Percentiles rank a stretch among this genome's conserved stretches.
These are phyloP conservation scores for Noctua fimbriata DNA, from an alignment of 2,888 invertebrate genomes.

Conservation along the genomic window DNA sequence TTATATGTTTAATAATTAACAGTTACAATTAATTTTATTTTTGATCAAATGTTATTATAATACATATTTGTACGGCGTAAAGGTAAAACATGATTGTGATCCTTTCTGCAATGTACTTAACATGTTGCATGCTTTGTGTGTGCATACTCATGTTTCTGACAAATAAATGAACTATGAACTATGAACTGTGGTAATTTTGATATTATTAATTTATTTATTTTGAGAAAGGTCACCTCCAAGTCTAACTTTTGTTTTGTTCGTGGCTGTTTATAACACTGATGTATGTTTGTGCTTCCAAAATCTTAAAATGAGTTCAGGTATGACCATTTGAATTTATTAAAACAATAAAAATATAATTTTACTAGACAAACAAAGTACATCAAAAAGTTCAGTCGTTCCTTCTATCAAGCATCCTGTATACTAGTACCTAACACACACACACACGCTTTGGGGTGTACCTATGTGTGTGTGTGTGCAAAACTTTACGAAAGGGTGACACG, in stretches of 20 bases:
- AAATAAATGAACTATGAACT: too few species aligned
- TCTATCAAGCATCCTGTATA: not conserved
- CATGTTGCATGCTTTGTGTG: too few species aligned
- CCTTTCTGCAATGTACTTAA: too few species aligned
- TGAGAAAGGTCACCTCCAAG: not conserved
- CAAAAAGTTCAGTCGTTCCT: not conserved
- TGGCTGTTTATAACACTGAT: not conserved
- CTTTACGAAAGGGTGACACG: slow-evolving; percentile 28
- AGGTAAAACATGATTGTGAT: too few species aligned
- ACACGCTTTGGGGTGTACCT: not conserved
- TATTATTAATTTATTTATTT: not conserved
- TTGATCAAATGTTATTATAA: too few species aligned
- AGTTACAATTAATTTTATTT: too few species aligned
- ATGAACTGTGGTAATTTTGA: not conserved
- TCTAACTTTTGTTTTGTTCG: not conserved
- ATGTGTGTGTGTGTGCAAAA: slow-evolving; percentile 17
- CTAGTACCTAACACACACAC: not conserved
- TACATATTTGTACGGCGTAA: too few species aligned
- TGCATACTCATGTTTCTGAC: too few species aligned
- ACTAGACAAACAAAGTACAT: not conserved
- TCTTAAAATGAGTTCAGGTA: not conserved
- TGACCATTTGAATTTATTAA: not conserved
- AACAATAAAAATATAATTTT: not conserved
- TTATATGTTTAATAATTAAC: too few species aligned
- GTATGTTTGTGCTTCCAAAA: not conserved